Evolutionary conservation across 1,140 invertebrate genomes (phyloP).

Genomic region (Wiebesia pumilae): DNA sequence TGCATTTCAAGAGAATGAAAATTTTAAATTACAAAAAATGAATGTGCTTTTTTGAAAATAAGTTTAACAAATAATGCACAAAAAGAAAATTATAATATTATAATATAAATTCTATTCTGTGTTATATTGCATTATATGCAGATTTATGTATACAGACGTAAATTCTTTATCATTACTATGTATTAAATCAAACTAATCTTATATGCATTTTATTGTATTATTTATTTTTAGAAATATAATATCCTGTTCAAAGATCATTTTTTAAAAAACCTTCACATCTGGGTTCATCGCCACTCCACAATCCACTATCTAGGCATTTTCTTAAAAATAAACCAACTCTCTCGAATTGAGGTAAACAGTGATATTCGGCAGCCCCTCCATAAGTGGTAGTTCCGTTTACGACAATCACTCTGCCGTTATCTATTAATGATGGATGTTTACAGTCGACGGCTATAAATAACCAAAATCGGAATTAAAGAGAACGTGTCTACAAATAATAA

Average conservation of each 20-base stretch:
- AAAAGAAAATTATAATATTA: too few species aligned
- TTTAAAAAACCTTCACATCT: conserved; percentile 79
- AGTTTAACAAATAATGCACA: too few species aligned
- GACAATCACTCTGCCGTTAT: conserved; percentile 90
- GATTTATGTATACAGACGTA: too few species aligned
- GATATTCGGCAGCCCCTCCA: conserved; percentile 89
- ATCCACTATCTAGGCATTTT: conserved; percentile 87
- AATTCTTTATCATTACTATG: too few species aligned
- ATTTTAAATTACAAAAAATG: too few species aligned
- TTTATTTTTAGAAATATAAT: not conserved
- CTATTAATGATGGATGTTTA: conserved; percentile 83
- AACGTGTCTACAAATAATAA: too few species aligned
- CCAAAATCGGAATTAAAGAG: not conserved
- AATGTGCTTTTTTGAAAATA: too few species aligned
- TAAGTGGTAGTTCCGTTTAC: conserved; percentile 89
- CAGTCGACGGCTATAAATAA: conserved; percentile 85
- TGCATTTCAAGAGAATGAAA: too few species aligned
- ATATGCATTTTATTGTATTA: not conserved
- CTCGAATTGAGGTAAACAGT: conserved; percentile 90
- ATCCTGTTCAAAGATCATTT: not conserved
- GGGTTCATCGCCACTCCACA: conserved; percentile 90
- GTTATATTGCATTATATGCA: too few species aligned
- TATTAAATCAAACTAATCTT: too few species aligned
- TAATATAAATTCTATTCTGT: too few species aligned
- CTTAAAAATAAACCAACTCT: conserved; percentile 87